Percentiles rank a stretch among this genome's conserved stretches.
Conservation (phyloP, 2,113 vertebrate genomes). For the Eleginops maclovinus region DNA sequence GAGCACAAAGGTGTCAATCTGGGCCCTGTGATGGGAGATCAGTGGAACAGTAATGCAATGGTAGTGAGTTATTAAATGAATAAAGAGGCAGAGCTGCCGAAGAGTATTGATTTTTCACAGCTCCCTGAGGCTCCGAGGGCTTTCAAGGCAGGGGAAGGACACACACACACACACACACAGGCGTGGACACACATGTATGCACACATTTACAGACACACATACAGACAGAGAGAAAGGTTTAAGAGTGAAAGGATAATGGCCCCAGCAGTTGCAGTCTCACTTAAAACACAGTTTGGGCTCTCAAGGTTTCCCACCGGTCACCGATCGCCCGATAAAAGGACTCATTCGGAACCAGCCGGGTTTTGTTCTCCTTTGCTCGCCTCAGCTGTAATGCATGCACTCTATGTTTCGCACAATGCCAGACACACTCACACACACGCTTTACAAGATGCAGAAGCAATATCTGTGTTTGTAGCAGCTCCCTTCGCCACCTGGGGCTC, state of each 20-base stretch:
- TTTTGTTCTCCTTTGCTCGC: conserved; percentile 74
- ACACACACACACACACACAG: conserved; percentile 67
- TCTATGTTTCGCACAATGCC: conserved; percentile 63
- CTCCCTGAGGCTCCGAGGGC: conserved; percentile 85
- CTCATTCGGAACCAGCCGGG: conserved; percentile 75
- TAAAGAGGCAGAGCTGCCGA: conserved; percentile 86
- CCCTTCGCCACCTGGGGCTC: conserved; percentile 64
- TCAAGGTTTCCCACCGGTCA: conserved; percentile 80
- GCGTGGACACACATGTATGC: conserved; percentile 73
- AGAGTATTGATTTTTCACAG: conserved; percentile 87
- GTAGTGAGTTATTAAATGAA: conserved; percentile 88
- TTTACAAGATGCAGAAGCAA: conserved; percentile 33
- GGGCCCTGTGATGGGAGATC: conserved; percentile 84
- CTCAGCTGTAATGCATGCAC: conserved; percentile 71
- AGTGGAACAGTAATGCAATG: conserved; percentile 86
- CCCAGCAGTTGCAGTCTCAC: conserved; percentile 83
- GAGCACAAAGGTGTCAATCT: conserved; percentile 83
- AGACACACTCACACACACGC: conserved; percentile 28
- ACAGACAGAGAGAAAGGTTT: conserved; percentile 78
- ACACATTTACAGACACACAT: conserved; percentile 76
- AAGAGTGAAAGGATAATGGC: conserved; percentile 86
- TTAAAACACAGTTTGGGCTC: conserved; percentile 84
- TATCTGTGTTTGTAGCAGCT: conserved; percentile 50
- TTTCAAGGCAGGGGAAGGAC: conserved; percentile 82
- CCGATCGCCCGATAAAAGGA: conserved; percentile 76